Base-by-base conservation (phyloP, 1,140 invertebrate species). In the Arion vulgaris region DNA sequence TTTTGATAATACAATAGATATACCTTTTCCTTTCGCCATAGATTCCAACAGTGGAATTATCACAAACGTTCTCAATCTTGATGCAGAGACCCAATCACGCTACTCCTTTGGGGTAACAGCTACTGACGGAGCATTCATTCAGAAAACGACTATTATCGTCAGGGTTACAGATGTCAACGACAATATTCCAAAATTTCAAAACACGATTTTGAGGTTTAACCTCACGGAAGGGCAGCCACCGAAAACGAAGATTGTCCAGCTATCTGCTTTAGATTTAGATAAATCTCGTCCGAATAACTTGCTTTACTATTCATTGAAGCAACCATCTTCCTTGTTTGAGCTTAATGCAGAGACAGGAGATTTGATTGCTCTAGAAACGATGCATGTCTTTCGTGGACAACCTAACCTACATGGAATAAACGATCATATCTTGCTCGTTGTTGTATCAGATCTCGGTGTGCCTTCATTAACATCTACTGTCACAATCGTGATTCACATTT, bases 391-490 rank as follows among this genome's bases (percentile, higher is more conserved):
- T 88, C 95, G 96, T 89, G 96, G 95, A 0, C 83, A 84, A 26
- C 89, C 88, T 77, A 94, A 95, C 76, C 93, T 94, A 1, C 97
- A 96, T 0, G 96, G 96, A 0, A 96, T 98, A 90, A 98, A 98
- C 92, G 94, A 95, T 80, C 97, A 97, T 87, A 94, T 95, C 0
- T 92, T 99, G 15, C 95, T 95, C 0, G 95, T 99, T 0, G 91
- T 98, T 0, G 97, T 97, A 0, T 97, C 98, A 90, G 98, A 99
- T 93, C 97, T 97, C 89, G 98, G 98, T 0, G 97, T 97, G 89
- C 97, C 97, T 95, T 96, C 93, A 95, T 95, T 87, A 92, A 96
- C 94, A 0, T 95, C 95, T 0, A 86, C 90, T 49, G 82, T 84
- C 13, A 83, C 86, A 15, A 82, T 91, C 38, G 86, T 84, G 15